Evolutionary conservation across 1,140 invertebrate species (phyloP), one percentile per base, ranked within the genome.

Genomic region (Euwallacea similis): DNA sequence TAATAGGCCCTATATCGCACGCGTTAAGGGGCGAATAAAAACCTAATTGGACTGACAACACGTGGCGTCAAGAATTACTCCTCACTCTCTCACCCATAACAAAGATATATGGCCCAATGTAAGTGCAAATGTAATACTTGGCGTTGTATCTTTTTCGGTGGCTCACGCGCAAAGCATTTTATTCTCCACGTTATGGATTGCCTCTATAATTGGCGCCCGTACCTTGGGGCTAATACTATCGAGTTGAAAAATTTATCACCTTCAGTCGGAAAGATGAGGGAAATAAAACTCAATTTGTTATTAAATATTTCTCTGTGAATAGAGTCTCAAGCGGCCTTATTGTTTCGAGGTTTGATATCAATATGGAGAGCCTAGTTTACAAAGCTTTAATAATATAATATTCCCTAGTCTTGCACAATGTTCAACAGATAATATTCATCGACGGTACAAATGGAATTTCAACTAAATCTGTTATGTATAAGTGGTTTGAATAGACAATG

Each of bases 101-200:
- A 61, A 73, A 74, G 74, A 77, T 77, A 75, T 77, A 74, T 71
- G 74, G 56, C 43, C 66, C 64, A 75, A 71, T 74, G 73, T 77
- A 74, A 76, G 76, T 77, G 74, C 73, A 77, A 77, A 77, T 77
- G 73, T 75, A 72, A 77, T 76, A 77, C 66, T 75, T 76, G 60
- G 69, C 44, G 71, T 61, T 73, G 74, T 76, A 76, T 77, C 65
- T 76, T 76, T 73, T 67, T 67, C 64, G n/a, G 15, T 46, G 55
- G 65, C 42, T 67, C 65, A 68, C 72, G 70, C 71, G 73, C 59
- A 68, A 72, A 69, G 70, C 69, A 72, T 77, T 77, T 75, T 77
- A 77, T 77, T 77, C 74, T 74, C 54, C 47, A 44, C 65, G 73
- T 75, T 76, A 77, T 76, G 73, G 73, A 77, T 77, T 73, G 68